A percentile compares a stretch with the other conserved stretches of the same genome.
Conservation (phyloP, 1,140 invertebrate genomes). For the Heliconius congener region DNA sequence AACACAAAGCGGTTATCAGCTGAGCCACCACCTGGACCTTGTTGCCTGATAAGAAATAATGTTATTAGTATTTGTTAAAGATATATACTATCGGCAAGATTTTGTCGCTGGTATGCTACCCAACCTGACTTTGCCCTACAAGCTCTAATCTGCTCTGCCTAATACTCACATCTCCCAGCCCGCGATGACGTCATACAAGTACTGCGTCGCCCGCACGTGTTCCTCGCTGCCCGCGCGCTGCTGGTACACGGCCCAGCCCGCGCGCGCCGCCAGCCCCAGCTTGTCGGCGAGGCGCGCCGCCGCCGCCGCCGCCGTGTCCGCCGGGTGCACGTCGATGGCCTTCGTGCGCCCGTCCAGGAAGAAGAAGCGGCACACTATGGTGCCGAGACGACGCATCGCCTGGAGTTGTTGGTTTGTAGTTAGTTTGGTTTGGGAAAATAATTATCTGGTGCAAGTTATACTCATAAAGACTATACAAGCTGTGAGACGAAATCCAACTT, state of each 20-base stretch:
- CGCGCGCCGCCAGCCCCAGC: constrained; percentile 87
- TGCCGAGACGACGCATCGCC: constrained; percentile 94
- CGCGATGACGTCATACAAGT: constrained; percentile 96
- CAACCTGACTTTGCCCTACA: no score
- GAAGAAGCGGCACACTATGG: constrained; percentile 97
- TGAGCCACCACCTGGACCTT: constrained; percentile 83
- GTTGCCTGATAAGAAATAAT: constrained; percentile 54
- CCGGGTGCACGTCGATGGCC: constrained; percentile 96
- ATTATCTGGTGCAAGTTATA: no score
- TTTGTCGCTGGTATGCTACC: no score
- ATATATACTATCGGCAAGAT: no score
- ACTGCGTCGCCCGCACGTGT: constrained; percentile 96
- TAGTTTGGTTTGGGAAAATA: no score
- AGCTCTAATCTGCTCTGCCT: no score
- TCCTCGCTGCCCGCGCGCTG: constrained; percentile 92
- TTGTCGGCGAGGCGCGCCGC: constrained; percentile 94
- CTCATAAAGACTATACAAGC: no score
- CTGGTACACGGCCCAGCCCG: constrained; percentile 97
- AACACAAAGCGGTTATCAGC: constrained; percentile 97
- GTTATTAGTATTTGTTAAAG: no score
- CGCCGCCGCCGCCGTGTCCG: constrained; percentile 95
- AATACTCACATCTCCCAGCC: constrained; percentile 85
- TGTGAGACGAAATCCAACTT: no score
- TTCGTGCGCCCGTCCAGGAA: constrained; percentile 97
- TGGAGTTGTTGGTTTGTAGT: constrained; percentile 50